Conservation (phyloP, 2,113 vertebrate species). For the Condylura cristata region DNA sequence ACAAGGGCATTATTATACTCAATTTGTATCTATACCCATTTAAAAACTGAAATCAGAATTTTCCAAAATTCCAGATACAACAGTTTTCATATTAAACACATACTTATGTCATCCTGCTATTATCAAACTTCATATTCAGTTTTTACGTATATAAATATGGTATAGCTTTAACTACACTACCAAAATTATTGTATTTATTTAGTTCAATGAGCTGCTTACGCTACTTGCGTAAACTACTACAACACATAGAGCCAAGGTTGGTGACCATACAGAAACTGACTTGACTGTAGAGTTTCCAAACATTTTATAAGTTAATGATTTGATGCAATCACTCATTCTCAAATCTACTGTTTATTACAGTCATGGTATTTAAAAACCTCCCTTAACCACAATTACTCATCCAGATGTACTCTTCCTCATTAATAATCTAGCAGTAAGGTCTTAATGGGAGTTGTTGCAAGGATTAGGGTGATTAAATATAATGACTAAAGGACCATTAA, state of each 20-base stretch:
- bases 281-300: background rate
- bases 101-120: background rate
- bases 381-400: conserved; percentile 33
- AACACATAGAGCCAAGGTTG: background rate
- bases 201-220: background rate
- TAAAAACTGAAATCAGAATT: conserved; percentile 42
- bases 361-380: conserved; percentile 61
- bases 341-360: conserved; percentile 30
- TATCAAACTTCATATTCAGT: conserved; percentile 19
- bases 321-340: conserved; percentile 30
- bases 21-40: background rate
- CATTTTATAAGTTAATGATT: conserved; percentile 46
- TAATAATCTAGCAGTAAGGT: conserved; percentile 64
- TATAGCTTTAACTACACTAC: background rate
- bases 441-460: conserved; percentile 62
- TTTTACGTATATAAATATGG: background rate
- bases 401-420: conserved; percentile 38
- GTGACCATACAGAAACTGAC: background rate
- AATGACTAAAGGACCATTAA: conserved; percentile 69
- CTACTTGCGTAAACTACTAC: background rate
- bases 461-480: conserved; percentile 62
- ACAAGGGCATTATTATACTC: background rate
- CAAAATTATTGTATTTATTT: background rate
- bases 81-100: background rate
- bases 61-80: conserved; percentile 24